phyloP scores from a whole-genome alignment of 2,797 vertebrate species.

The Channa striata region DNA sequence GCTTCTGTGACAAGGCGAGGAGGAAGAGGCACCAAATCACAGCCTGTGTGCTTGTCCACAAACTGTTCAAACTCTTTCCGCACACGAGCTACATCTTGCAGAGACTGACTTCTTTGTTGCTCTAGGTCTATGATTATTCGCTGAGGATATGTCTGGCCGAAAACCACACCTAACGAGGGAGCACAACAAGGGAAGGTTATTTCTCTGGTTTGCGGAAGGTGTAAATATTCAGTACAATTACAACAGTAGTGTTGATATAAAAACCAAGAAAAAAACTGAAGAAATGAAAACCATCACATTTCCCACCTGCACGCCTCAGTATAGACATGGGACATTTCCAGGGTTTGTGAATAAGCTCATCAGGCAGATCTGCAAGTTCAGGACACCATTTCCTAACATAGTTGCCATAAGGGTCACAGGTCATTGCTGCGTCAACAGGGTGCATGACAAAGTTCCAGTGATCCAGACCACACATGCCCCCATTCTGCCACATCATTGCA shows the following conservation, averaged over 20 bases:
- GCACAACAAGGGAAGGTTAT: slow-evolving; percentile 5
- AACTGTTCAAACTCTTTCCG: slow-evolving; percentile 71
- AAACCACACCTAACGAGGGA: slow-evolving; percentile 66
- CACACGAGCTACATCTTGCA: slow-evolving; percentile 77
- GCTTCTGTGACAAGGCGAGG: slow-evolving; percentile 72
- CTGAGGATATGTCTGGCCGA: slow-evolving; percentile 77
- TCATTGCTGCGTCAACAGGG: slow-evolving; percentile 81
- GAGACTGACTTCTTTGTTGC: slow-evolving; percentile 72
- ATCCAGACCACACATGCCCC: slow-evolving; percentile 84
- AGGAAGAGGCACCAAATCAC: slow-evolving; percentile 80
- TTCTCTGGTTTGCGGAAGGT: not conserved
- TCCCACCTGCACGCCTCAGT: slow-evolving; percentile 76
- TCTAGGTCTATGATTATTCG: slow-evolving; percentile 77
- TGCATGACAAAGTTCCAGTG: slow-evolving; percentile 88
- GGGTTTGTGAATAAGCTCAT: slow-evolving; percentile 83
- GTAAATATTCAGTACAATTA: not conserved
- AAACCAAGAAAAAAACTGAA: not conserved
- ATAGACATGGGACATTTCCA: slow-evolving; percentile 81
- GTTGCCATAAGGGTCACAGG: slow-evolving; percentile 78
- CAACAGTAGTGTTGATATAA: no score
- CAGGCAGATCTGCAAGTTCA: slow-evolving; percentile 76
- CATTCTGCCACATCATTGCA: slow-evolving; percentile 87
- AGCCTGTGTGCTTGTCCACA: slow-evolving; percentile 78
- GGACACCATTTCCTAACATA: slow-evolving; percentile 83
- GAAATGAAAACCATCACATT: not conserved